These are phyloP conservation scores for Magallana ariakensis DNA, from an alignment of 1,140 invertebrate genomes.

Conservation along the genomic window DNA sequence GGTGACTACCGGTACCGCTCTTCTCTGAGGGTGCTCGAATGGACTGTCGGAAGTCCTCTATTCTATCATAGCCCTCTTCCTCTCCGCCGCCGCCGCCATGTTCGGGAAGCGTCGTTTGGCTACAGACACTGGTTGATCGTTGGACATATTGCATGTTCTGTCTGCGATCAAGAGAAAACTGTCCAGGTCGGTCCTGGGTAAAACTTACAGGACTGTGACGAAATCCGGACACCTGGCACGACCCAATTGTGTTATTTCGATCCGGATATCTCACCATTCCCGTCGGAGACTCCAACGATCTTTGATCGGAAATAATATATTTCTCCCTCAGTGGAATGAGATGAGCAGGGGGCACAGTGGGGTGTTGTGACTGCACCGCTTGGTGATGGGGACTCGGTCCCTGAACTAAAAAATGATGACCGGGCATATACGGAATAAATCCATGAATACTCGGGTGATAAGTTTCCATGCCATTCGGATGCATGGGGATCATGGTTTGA, in stretches of 20 bases:
- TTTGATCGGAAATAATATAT: constrained; percentile 21
- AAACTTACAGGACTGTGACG: constrained; percentile 25
- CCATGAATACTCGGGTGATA: constrained; percentile 1
- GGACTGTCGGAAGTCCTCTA: constrained; percentile 25
- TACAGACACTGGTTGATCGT: constrained; percentile 16
- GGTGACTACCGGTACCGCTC: not conserved
- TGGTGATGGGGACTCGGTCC: constrained; percentile 28
- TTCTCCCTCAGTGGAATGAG: constrained; percentile 28
- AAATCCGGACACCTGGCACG: constrained; percentile 7
- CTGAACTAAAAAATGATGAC: constrained; percentile 24
- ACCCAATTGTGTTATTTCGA: constrained; percentile 23
- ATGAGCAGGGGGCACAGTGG: not conserved
- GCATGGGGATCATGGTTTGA: constrained; percentile 1
- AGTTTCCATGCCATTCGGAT: constrained; percentile 3
- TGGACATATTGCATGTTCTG: constrained; percentile 19
- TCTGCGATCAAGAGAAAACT: constrained; percentile 24
- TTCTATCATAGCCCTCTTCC: constrained; percentile 7
- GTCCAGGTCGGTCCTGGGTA: not conserved
- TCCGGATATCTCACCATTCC: constrained; percentile 28
- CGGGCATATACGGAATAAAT: constrained; percentile 23
- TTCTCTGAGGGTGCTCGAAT: constrained; percentile 33
- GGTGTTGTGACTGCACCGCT: constrained; percentile 13
- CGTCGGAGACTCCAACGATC: not conserved
- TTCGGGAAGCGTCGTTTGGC: not conserved
- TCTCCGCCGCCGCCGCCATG: not conserved